Base-by-base conservation (phyloP, 2,113 vertebrate genomes). In the Capreolus pygargus region DNA sequence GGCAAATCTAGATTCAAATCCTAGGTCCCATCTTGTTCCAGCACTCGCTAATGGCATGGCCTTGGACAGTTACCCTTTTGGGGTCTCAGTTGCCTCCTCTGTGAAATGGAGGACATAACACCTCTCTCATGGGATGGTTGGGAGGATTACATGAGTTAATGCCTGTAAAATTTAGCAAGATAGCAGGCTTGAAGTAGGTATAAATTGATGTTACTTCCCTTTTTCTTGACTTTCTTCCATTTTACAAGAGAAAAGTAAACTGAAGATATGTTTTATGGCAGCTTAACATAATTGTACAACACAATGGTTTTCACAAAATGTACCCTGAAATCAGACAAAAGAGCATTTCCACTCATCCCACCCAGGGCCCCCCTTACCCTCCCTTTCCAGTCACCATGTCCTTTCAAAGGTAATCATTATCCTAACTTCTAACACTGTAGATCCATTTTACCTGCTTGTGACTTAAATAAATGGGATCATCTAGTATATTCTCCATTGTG, bases 171-270 rank as follows among this genome's bases (percentile, higher is more conserved):
- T 14, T 70, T 10, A 88, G 36, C 23, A 7, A 1, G 9, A 8
- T 15, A 19, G 11, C n/a, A 58, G 82, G 47, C 43, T 16, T 27
- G 9, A 60, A 82, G 25, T 2, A 74, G 11, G n/a, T 36, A n/a
- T 25, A 54, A 30, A 50, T 6, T 30, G 79, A 85, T 54, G 7
- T 27, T 10, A 11, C 50, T 55, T 43, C 47, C 36, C n/a, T 79
- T 54, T 87, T 28, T 79, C 50, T 25, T 91, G 25, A 13, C 43
- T 85, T n/a, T 33, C 36, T 81, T 93, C 21, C 70, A 47, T 70
- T 93, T 93, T 67, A 4, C 14, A 84, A 50, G 33, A 86, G 36
- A 70, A 70, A 86, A 89, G 86, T 15, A 76, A 86, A 84, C 16
- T 50, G 70, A 87, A 47, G n/a, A 55, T 45, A 55, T 45, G 14